A percentile compares a stretch with the other conserved stretches of the same genome.
Evolutionary conservation across 2,797 vertebrate genomes (phyloP).

Genomic region (Picus viridis): DNA sequence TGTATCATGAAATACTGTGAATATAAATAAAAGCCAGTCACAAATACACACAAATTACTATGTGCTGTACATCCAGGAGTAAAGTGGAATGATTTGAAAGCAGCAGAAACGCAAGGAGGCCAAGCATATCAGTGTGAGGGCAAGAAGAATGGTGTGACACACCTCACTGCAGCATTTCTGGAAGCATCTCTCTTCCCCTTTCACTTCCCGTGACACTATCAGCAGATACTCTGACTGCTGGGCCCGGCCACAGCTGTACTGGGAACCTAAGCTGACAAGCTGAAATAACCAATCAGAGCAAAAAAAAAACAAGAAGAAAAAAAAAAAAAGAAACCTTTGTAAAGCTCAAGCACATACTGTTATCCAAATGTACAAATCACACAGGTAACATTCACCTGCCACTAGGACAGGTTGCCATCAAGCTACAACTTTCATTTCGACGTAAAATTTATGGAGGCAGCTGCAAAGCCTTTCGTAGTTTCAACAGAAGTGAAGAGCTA

Average conservation of each 20-base stretch:
- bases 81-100: conserved; percentile 66
- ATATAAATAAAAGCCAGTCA: conserved; percentile 62
- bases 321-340: conserved; percentile 48
- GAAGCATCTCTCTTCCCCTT: conserved; percentile 91
- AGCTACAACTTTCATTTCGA: conserved; percentile 24
- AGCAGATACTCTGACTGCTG: conserved; percentile 97
- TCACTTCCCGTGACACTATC: conserved; percentile 96
- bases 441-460: neutral
- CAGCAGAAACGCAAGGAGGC: conserved; percentile 78
- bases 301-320: conserved; percentile 45
- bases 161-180: conserved; percentile 92
- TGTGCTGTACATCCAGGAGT: conserved; percentile 51
- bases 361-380: conserved; percentile 45
- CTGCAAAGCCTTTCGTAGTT: conserved; percentile 5
- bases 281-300: conserved; percentile 94
- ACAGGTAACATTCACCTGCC: conserved; percentile 31
- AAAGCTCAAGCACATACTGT: conserved; percentile 49
- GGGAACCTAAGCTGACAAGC: conserved; percentile 93
- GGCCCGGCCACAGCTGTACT: conserved; percentile 87
- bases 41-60: conserved; percentile 65
- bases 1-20: conserved; percentile 23
- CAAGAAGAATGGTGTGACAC: conserved; percentile 83
- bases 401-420: neutral
- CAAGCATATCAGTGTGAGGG: conserved; percentile 85
- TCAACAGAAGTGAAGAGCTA: neutral